These are phyloP conservation scores for Lophotis ruficrista DNA, from an alignment of 2,113 vertebrate species.

Conservation along the genomic window DNA sequence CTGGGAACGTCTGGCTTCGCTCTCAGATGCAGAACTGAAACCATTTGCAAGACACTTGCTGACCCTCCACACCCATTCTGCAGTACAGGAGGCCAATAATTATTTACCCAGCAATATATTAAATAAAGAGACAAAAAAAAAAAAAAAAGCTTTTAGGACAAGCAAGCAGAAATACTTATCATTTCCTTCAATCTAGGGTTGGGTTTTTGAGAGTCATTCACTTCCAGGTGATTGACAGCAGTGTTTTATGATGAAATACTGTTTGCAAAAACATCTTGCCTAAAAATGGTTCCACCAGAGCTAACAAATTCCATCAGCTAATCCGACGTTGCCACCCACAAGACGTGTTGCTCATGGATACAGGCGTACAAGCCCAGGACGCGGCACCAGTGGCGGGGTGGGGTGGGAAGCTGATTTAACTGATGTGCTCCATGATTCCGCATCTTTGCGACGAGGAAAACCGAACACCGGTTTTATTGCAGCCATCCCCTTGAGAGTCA, in stretches of 20 bases:
- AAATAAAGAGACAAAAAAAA: background rate
- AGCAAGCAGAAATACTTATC: background rate
- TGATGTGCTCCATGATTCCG: background rate
- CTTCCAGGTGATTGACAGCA: background rate
- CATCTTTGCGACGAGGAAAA: background rate
- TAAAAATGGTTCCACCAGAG: background rate
- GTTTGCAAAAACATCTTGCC: background rate
- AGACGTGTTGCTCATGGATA: background rate
- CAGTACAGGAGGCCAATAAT: background rate
- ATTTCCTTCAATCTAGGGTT: constrained; percentile 1
- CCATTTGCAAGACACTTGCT: background rate
- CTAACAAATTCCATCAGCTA: background rate
- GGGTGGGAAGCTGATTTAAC: fast-evolving
- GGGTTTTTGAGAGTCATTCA: constrained; percentile 7
- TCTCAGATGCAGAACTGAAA: background rate
- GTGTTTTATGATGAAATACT: background rate
- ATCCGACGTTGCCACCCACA: background rate
- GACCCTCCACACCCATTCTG: background rate
- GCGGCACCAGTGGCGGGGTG: fast-evolving
- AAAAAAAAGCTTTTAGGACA: background rate
- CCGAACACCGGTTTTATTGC: background rate
- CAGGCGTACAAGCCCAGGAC: background rate
- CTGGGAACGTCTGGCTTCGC: background rate
- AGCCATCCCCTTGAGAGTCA: background rate
- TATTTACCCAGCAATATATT: constrained; percentile 6